Percentiles rank a stretch among this genome's conserved stretches.
Conservation (phyloP, 1,140 invertebrate genomes). For the Palaemon carinicauda region DNA sequence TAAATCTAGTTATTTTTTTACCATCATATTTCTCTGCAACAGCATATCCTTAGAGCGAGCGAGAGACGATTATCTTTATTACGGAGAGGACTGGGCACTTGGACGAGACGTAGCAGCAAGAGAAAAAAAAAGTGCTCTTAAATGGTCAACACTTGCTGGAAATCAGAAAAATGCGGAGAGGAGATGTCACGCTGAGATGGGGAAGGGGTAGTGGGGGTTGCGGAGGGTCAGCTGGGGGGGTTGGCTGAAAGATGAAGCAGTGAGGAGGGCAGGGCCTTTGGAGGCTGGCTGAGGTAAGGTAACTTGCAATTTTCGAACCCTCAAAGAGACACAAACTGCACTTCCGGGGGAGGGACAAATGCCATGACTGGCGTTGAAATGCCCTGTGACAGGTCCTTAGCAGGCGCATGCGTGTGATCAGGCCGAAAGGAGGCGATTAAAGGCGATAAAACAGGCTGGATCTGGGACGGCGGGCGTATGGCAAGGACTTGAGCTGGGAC, state of each 20-base stretch:
- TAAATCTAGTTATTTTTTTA: no score
- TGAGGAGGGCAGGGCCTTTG: slow-evolving; percentile 3
- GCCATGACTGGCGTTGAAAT: no score
- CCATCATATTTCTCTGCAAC: no score
- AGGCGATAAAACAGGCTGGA: background rate
- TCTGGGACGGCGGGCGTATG: slow-evolving; percentile 1
- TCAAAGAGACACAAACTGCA: background rate
- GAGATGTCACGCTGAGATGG: slow-evolving; percentile 52
- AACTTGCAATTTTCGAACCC: slow-evolving; percentile 2
- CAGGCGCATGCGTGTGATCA: slow-evolving; percentile 2
- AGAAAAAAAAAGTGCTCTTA: slow-evolving; percentile 33
- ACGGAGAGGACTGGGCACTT: background rate
- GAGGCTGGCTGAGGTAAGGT: slow-evolving; percentile 25
- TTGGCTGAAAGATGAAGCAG: slow-evolving; percentile 9
- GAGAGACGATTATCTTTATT: background rate
- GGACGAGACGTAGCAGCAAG: background rate
- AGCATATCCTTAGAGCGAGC: background rate
- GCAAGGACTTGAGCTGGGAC: slow-evolving; percentile 17
- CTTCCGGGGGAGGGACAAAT: background rate
- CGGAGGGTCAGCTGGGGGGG: background rate
- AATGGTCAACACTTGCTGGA: slow-evolving; percentile 54
- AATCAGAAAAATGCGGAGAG: slow-evolving; percentile 55
- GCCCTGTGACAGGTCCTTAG: no score
- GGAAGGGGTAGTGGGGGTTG: slow-evolving; percentile 12
- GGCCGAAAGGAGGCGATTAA: background rate